phyloP scores from a whole-genome alignment of 2,797 vertebrate genomes.

The Manis pentadactyla region DNA sequence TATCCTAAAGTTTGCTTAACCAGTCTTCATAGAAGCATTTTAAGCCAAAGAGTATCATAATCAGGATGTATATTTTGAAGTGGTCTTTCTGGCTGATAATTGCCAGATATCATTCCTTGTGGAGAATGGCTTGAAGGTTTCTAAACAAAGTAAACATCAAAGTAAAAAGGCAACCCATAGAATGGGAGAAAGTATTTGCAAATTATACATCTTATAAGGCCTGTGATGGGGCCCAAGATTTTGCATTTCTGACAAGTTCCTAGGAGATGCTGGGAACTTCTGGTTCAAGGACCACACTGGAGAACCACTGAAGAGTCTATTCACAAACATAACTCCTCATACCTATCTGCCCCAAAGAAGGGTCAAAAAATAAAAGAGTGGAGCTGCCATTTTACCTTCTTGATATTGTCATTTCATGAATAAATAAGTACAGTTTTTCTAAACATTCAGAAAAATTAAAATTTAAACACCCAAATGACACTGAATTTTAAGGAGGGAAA shows the following conservation, averaged over 20 bases:
- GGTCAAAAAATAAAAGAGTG: not conserved
- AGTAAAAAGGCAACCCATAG: not conserved
- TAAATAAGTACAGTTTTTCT: not conserved
- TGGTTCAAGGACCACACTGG: not conserved
- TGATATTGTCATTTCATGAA: not conserved
- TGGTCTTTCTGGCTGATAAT: not conserved
- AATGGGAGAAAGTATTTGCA: not conserved
- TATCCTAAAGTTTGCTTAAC: not conserved
- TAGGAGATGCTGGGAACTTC: not conserved
- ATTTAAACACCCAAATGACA: conserved; percentile 2
- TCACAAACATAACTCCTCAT: not conserved
- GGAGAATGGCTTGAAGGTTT: not conserved
- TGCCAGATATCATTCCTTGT: not conserved
- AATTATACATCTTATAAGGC: not conserved
- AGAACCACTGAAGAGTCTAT: not conserved
- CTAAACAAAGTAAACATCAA: not conserved
- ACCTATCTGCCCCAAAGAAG: conserved; percentile 8
- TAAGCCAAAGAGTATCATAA: not conserved
- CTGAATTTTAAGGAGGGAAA: not conserved
- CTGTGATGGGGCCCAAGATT: not conserved
- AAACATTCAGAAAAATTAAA: conserved; percentile 18
- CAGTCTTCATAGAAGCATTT: not conserved
- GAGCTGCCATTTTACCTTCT: not conserved
- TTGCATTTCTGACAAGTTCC: conserved; percentile 7
- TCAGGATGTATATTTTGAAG: not conserved